Conservation (phyloP, 2,113 vertebrate species). For the Malurus alboscapulatus region DNA sequence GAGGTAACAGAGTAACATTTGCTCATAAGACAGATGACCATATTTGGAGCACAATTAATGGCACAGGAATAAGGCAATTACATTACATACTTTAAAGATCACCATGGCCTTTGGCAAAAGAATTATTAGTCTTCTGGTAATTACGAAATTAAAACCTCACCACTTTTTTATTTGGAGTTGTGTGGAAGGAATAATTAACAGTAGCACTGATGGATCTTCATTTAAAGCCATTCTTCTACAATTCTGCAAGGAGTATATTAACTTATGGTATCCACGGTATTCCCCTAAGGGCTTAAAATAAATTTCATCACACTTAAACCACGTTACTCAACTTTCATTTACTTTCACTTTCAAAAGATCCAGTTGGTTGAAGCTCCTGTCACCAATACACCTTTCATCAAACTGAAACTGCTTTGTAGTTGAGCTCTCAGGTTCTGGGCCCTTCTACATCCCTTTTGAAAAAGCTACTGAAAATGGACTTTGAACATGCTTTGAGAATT, state of each 20-base stretch:
- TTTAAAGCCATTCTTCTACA: background rate
- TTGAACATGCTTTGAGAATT: background rate
- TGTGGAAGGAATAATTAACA: background rate
- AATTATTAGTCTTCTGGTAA: constrained; percentile 29
- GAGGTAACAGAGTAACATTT: background rate
- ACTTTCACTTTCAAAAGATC: background rate
- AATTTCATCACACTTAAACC: background rate
- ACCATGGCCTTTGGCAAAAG: constrained; percentile 31
- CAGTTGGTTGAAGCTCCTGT: background rate
- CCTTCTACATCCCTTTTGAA: background rate
- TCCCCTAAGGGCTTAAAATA: background rate
- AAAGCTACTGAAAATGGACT: background rate
- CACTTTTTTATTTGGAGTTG: background rate
- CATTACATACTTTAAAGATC: constrained; percentile 24
- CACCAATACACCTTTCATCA: background rate
- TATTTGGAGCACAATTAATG: background rate
- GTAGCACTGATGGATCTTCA: background rate
- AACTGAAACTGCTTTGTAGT: background rate
- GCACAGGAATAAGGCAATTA: constrained; percentile 38
- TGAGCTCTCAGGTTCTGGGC: background rate
- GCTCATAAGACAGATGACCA: constrained; percentile 28
- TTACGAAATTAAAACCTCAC: constrained; percentile 39
- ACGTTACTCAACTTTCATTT: background rate
- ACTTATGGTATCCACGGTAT: background rate
- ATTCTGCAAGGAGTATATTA: background rate